These are phyloP conservation scores for Pheosia gnoma DNA, from an alignment of 2,888 invertebrate genomes.

Conservation along the genomic window DNA sequence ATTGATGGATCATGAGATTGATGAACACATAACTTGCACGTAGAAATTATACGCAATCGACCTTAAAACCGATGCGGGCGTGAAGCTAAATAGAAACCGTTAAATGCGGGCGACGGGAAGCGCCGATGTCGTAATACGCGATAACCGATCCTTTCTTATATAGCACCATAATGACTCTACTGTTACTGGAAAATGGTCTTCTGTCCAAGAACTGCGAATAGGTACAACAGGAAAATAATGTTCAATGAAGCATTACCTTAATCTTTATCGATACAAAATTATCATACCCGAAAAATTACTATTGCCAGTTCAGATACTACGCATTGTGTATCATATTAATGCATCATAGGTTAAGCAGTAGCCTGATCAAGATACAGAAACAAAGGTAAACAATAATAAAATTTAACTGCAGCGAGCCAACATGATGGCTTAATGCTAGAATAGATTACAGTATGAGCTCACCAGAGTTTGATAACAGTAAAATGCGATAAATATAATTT, in stretches of 20 bases:
- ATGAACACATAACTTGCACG: neutral
- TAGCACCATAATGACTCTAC: constrained; percentile 20
- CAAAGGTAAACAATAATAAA: too few relatives aligned
- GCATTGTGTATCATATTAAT: too few relatives aligned
- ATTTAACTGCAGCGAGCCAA: constrained; percentile 7
- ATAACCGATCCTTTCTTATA: constrained; percentile 33
- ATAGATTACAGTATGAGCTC: constrained; percentile 50
- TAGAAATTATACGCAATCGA: constrained; percentile 15
- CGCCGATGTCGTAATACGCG: constrained; percentile 22
- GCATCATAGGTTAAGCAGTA: too few relatives aligned
- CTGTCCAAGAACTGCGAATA: constrained; percentile 10
- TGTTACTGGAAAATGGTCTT: constrained; percentile 29
- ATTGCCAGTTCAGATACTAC: neutral
- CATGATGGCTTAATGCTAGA: constrained; percentile 44
- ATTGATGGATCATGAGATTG: neutral
- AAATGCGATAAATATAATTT: constrained; percentile 49
- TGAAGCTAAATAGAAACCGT: constrained; percentile 26
- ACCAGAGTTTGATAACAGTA: constrained; percentile 46
- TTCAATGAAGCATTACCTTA: neutral
- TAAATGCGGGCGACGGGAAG: constrained; percentile 55
- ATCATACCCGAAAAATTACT: neutral
- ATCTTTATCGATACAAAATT: too few relatives aligned
- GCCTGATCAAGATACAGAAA: too few relatives aligned
- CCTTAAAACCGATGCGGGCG: constrained; percentile 40
- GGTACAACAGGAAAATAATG: neutral